Evolutionary conservation across 2,888 invertebrate species (phyloP).

Genomic region (Volucella bombylans): DNA sequence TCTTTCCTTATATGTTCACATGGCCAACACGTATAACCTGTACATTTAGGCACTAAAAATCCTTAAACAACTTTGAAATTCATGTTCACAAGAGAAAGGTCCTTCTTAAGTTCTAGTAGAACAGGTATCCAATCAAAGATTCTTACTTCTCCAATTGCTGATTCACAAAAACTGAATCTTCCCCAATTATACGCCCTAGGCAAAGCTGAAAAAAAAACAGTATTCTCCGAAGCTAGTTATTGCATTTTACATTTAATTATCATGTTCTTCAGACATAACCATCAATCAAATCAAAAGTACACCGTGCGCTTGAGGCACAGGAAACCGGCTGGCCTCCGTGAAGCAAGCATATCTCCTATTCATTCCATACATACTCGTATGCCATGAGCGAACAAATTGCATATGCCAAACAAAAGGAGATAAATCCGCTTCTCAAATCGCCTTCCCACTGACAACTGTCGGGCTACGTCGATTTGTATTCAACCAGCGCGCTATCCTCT

Average conservation of each 20-base stretch:
- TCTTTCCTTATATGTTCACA: no score
- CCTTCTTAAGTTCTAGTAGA: no score
- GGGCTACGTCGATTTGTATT: conserved; percentile 45
- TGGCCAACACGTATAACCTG: no score
- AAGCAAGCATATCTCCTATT: conserved; percentile 6
- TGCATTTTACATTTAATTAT: neutral
- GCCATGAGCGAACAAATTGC: conserved; percentile 34
- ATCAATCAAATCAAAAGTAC: conserved; percentile 26
- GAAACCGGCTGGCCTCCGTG: conserved; percentile 30
- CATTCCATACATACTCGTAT: conserved; percentile 4
- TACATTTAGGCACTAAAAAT: no score
- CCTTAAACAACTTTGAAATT: no score
- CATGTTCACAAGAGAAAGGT: no score
- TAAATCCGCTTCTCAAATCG: conserved; percentile 26
- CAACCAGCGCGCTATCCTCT: conserved; percentile 13
- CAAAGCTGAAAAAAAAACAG: neutral
- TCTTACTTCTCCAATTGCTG: no score
- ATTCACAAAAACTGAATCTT: no score
- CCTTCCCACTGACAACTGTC: conserved; percentile 55
- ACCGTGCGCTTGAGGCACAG: conserved; percentile 9
- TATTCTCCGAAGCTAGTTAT: neutral
- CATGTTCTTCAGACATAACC: neutral
- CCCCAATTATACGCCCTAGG: no score
- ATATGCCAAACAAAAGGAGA: conserved; percentile 30
- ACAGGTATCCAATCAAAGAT: no score